Conservation (phyloP, 2,797 vertebrate genomes). For the Macrochelys suwanniensis region DNA sequence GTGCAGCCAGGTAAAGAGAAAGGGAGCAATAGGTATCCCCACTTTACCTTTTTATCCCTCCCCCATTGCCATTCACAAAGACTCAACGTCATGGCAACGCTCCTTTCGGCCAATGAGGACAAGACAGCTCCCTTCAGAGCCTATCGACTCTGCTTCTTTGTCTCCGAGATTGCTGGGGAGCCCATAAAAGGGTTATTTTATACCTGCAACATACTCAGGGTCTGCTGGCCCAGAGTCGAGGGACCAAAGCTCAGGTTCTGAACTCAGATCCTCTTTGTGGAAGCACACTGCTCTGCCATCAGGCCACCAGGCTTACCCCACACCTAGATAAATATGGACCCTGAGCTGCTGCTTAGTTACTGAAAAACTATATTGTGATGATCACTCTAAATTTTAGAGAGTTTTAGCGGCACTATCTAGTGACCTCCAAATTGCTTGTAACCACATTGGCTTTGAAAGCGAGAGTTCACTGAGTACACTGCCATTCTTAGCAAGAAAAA, state of each 20-base stretch:
- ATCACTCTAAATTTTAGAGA: background rate
- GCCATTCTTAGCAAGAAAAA: background rate
- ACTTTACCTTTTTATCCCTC: background rate
- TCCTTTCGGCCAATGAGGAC: background rate
- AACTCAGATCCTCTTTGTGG: background rate
- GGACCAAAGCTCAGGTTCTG: background rate
- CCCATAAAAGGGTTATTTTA: background rate
- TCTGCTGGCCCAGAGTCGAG: background rate
- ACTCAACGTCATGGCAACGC: background rate
- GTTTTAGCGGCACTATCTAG: background rate
- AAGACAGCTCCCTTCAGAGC: background rate
- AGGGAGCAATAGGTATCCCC: background rate
- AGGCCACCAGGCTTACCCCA: background rate
- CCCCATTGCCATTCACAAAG: background rate
- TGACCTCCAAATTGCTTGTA: background rate
- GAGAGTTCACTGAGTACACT: background rate
- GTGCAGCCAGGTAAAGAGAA: slow-evolving; percentile 8
- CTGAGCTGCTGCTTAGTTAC: background rate
- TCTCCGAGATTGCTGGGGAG: background rate
- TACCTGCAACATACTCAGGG: background rate
- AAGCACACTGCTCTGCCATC: background rate
- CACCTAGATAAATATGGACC: background rate
- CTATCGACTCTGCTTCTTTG: background rate
- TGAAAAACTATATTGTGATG: background rate
- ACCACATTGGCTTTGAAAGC: background rate